These are phyloP conservation scores for Minunthozetes semirufus DNA, from an alignment of 2,888 invertebrate species.

Conservation along the genomic window DNA sequence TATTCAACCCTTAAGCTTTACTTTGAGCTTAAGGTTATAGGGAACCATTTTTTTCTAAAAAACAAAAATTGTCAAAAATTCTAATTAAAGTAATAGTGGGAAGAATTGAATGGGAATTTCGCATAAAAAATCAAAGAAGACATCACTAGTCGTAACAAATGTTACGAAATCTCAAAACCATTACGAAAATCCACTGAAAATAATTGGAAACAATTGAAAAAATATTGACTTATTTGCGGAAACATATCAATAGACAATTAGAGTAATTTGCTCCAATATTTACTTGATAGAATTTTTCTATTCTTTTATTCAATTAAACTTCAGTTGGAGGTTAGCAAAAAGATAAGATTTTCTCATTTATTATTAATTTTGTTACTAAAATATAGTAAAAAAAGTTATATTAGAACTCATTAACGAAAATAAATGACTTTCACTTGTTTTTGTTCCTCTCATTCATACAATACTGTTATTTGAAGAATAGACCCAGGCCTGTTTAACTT, in stretches of 20 bases:
- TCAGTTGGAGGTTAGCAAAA: background rate
- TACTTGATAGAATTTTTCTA: no score
- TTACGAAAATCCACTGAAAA: background rate
- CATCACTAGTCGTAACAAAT: background rate
- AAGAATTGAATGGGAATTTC: background rate
- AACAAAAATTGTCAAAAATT: background rate
- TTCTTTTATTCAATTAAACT: no score
- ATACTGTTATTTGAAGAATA: background rate
- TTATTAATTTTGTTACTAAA: background rate
- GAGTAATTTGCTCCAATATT: no score
- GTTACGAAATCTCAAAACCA: background rate
- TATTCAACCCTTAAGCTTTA: no score
- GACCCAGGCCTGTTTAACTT: no score
- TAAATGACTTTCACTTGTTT: background rate
- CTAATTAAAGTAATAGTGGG: conserved; percentile 2
- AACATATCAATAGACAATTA: no score
- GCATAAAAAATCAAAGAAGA: background rate
- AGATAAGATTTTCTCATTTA: background rate
- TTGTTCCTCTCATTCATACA: background rate
- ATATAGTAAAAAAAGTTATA: background rate
- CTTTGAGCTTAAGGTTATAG: no score
- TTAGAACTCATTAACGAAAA: background rate
- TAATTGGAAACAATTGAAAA: no score
- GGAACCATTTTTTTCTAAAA: background rate
- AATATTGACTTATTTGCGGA: no score